These are phyloP conservation scores for Calliopsis andreniformis DNA, from an alignment of 1,140 invertebrate species.

Conservation along the genomic window DNA sequence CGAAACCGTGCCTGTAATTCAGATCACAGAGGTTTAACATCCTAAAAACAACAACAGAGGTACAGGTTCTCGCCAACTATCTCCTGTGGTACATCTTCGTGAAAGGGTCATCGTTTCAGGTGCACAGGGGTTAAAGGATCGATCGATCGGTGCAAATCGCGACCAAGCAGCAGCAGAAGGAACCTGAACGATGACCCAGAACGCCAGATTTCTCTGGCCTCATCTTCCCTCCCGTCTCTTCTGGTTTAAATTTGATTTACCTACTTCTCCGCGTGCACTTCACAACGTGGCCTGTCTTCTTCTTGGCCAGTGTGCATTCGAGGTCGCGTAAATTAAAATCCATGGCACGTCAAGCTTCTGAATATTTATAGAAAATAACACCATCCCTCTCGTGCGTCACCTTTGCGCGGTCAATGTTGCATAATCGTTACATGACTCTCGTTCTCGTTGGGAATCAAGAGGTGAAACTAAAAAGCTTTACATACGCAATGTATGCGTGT, in stretches of 20 bases:
- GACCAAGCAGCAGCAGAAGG: background rate
- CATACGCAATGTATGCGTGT: too few relatives aligned
- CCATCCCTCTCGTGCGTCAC: too few relatives aligned
- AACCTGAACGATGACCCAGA: conserved; percentile 53
- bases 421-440: conserved; percentile 21
- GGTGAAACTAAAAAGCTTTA: background rate
- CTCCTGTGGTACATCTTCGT: background rate
- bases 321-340: conserved; percentile 19
- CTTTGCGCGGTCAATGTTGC: conserved; percentile 4
- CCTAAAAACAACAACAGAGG: background rate
- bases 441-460: background rate
- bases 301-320: conserved; percentile 20
- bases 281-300: background rate
- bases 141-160: background rate
- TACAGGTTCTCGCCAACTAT: background rate
- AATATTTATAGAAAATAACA: conserved; percentile 36
- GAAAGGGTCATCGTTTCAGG: background rate
- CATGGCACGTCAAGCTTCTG: conserved; percentile 9
- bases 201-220: conserved; percentile 57
- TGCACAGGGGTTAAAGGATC: background rate
- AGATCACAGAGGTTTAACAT: too few relatives aligned
- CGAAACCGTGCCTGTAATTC: too few relatives aligned
- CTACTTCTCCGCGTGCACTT: conserved; percentile 44
- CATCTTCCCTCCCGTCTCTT: conserved; percentile 16
- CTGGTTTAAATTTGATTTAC: conserved; percentile 50